Evolutionary conservation across 1,140 invertebrate species (phyloP), one percentile per base, ranked within the genome.

Genomic region (Macrosteles quadrilineatus): DNA sequence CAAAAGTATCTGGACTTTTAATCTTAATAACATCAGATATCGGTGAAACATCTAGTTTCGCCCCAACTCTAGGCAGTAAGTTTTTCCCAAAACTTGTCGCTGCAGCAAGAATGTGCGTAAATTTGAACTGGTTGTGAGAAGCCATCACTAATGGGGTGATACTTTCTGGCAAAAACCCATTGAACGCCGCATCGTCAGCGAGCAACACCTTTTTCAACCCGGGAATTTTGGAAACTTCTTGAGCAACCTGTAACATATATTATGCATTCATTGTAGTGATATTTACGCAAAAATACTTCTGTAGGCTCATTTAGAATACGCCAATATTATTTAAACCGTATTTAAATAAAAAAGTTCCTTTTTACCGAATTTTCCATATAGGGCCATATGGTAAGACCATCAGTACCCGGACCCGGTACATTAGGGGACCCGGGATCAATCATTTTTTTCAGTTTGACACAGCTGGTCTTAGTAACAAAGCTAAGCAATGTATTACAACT

Each of bases 11-110:
- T 31, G 90, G 81, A 75, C 89, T 87, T 83, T 98, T 94, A 55
- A 99, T 88, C 55, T 86, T 93, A 77, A 94, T 96, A 14, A 99
- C 91, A 80, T 99, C 98, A 45, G 94, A 96, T 66, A 98, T 88
- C 23, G 97, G 95, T 2, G 95, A 96, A 0, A 98, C 94, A 85
- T 98, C 95, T 53, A 99, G 82, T 79, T 96, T 94, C 31, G 96
- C 95, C 65, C 96, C 98, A 57, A 98, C 88, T 77, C 97, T 85
- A 27, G 97, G 97, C 70, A 98, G 81, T 19, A 99, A 78, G 73
- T 91, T 90, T 83, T 96, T 97, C 68, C 94, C 92, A 82, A 96
- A 93, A 12, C 95, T 91, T 68, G 91, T 92, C 0, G 94, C 93
- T 50, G 93, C 93, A 72, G 94, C 93, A 55, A 98, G 73, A 74